phyloP scores from a whole-genome alignment of 2,113 vertebrate species.

The Melanocharis versteri region DNA sequence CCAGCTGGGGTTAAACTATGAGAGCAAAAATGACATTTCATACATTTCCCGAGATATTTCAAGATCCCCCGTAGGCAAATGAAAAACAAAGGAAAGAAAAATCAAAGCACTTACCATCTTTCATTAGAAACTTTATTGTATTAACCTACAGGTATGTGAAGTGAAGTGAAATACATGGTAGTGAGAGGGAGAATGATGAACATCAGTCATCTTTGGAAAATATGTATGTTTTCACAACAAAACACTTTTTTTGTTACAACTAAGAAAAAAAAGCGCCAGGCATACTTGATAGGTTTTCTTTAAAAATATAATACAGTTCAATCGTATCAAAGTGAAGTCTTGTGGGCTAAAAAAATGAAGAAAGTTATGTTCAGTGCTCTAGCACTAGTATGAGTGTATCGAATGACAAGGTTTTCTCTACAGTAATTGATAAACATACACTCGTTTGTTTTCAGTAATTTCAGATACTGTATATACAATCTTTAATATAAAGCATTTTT shows the following conservation, averaged over 20 bases:
- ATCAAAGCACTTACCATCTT: not conserved
- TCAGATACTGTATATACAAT: not conserved
- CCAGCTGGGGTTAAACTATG: not conserved
- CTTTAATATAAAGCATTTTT: conserved; percentile 30
- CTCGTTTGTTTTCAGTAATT: not conserved
- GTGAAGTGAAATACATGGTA: conserved; percentile 38
- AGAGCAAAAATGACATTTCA: not conserved
- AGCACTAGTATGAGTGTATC: not conserved
- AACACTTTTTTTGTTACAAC: conserved; percentile 36
- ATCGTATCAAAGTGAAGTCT: conserved; percentile 41
- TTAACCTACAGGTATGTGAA: conserved; percentile 54
- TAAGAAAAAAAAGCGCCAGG: conserved; percentile 16
- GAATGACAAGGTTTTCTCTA: not conserved
- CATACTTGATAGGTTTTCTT: conserved; percentile 33
- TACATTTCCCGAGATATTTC: not conserved
- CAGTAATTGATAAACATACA: not conserved
- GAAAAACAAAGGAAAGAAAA: not conserved
- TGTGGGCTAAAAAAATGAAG: not conserved
- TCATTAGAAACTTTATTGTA: conserved; percentile 72
- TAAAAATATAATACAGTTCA: conserved; percentile 59
- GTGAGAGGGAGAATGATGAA: conserved; percentile 28
- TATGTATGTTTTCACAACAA: conserved; percentile 54
- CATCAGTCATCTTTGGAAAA: conserved; percentile 67
- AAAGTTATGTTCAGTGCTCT: not conserved
- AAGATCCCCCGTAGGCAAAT: not conserved